Conservation (phyloP, 2,888 invertebrate species). For the Volucella bombylans region DNA sequence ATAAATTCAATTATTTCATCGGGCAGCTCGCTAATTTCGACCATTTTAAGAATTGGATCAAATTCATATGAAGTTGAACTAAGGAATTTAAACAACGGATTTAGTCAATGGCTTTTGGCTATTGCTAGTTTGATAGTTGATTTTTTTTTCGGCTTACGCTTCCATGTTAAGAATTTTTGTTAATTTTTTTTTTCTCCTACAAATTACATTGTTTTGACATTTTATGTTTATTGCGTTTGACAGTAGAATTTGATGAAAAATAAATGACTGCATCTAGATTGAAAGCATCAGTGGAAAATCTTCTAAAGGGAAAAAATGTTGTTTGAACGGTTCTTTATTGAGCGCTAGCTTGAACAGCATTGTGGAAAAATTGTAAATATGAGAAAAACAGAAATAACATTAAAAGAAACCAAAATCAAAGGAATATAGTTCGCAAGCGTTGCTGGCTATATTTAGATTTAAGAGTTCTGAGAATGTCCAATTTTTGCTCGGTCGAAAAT, state of each 20-base stretch:
- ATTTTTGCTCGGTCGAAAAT: too few relatives aligned
- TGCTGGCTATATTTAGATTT: too few relatives aligned
- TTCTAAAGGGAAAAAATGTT: too few relatives aligned
- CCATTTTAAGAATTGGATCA: conserved; percentile 38
- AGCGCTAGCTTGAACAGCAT: too few relatives aligned
- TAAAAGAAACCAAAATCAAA: too few relatives aligned
- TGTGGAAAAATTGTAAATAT: too few relatives aligned
- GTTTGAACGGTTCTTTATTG: too few relatives aligned
- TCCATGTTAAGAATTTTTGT: conserved; percentile 35
- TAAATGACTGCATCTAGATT: too few relatives aligned
- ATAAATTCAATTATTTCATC: conserved; percentile 97
- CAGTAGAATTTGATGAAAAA: conserved; percentile 6
- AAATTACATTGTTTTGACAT: conserved; percentile 21
- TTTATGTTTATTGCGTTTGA: conserved; percentile 28
- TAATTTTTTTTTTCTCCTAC: conserved; percentile 36
- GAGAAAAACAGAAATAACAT: too few relatives aligned
- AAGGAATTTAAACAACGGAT: conserved; percentile 1
- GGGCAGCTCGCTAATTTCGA: conserved; percentile 87
- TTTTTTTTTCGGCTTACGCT: conserved; percentile 22
- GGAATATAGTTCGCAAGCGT: too few relatives aligned
- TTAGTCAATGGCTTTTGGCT: conserved; percentile 8
- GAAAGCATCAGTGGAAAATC: too few relatives aligned
- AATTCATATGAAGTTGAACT: conserved; percentile 9
- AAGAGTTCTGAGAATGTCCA: too few relatives aligned
- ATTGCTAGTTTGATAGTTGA: not conserved